Base-by-base conservation (phyloP, 2,888 invertebrate genomes). In the Tinea semifulvella region DNA sequence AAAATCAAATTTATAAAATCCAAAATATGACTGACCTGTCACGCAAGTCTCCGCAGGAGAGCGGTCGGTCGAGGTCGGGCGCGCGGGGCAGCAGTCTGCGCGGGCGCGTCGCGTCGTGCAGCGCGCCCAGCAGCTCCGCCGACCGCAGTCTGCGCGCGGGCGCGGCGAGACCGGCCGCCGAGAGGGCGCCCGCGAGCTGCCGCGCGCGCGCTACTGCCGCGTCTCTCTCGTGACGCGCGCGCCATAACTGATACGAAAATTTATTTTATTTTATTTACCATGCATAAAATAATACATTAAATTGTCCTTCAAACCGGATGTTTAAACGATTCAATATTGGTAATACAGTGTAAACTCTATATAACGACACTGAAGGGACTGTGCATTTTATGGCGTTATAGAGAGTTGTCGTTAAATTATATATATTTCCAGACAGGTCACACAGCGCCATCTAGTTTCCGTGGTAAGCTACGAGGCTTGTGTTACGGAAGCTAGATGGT, bases 141-240 rank as follows among this genome's bases (percentile, higher is more conserved):
- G 85, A 85, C n/a, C 85, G 84, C 28, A 85, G 69, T 50, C 85
- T 84, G 59, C 88, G 83, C 56, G 89, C 88, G 51, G 88, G 89
- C 51, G 91, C 88, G 61, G 89, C 88, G 63, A 93, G 88, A 54
- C 92, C 93, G 68, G 92, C 89, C 48, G 88, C 86, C 68, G 92
- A 92, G 74, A 94, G 83, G 61, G 92, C 89, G 64, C 90, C 91
- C 61, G 95, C 92, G 58, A 96, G 77, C 66, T 94, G 92, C 48
- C 92, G 87, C 56, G 94, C 91, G 58, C 92, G 86, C 57, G 94
- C 83, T 55, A 89, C 84, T 1, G 95, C 92, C 72, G 94, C 87
- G 67, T 95, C 94, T 55, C 96, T 83, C 65, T 96, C 94, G 65
- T 95, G 91, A 56, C 92, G 90, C 39, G 94, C 92, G 62, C 94